Evolutionary conservation across 2,113 vertebrate species (phyloP).

Genomic region (Corydoras maculifer): DNA sequence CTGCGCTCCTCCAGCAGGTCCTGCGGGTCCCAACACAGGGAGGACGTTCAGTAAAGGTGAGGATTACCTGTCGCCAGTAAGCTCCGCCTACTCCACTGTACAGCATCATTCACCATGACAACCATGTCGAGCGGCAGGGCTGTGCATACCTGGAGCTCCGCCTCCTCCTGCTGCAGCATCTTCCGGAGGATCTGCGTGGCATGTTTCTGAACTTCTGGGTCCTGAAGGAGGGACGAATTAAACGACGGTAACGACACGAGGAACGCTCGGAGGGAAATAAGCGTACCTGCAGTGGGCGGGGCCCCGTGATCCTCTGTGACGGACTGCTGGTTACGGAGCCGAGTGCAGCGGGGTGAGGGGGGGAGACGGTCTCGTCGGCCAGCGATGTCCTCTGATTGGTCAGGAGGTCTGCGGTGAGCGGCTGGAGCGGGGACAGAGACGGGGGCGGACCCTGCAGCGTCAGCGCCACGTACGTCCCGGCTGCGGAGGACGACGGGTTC

Average conservation of each 20-base stretch:
- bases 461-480: constrained; percentile 82
- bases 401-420: constrained; percentile 52
- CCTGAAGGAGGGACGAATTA: constrained; percentile 53
- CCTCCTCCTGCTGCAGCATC: constrained; percentile 88
- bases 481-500: constrained; percentile 45
- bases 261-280: no score
- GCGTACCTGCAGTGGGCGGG: constrained; percentile 79
- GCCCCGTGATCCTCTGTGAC: constrained; percentile 79
- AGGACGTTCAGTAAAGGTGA: neutral
- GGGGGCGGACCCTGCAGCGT: constrained; percentile 82
- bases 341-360: constrained; percentile 58
- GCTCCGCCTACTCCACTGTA: no score
- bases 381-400: constrained; percentile 53
- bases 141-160: constrained; percentile 77
- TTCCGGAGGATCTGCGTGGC: constrained; percentile 84
- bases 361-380: constrained; percentile 51
- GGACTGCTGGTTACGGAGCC: constrained; percentile 65
- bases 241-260: neutral
- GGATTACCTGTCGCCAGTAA: no score
- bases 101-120: no score
- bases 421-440: constrained; percentile 55
- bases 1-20: constrained; percentile 68
- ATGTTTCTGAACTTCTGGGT: constrained; percentile 83
- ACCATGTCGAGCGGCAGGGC: no score
- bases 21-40: constrained; percentile 48